Percentiles rank a stretch among this genome's conserved stretches.
These are phyloP conservation scores for Peromyscus melanophrys DNA, from an alignment of 2,797 vertebrate species.

Conservation along the genomic window DNA sequence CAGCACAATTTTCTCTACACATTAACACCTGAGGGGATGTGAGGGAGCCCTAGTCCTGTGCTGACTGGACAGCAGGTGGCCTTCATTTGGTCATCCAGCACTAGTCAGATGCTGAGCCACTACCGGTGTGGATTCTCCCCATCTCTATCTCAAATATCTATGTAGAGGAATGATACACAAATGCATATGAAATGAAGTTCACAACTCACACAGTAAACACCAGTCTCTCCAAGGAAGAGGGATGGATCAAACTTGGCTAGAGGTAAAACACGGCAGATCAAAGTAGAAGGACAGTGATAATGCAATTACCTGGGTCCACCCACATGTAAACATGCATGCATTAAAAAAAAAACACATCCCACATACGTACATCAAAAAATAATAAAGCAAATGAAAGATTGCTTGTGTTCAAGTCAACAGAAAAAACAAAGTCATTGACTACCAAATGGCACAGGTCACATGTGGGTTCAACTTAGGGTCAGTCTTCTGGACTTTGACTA, in stretches of 20 bases:
- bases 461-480: background rate
- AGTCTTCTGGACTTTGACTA: background rate
- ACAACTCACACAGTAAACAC: background rate
- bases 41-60: background rate
- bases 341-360: background rate
- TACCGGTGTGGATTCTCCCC: background rate
- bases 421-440: background rate
- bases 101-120: background rate
- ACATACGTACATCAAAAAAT: background rate
- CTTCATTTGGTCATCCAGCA: background rate
- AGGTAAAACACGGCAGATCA: background rate
- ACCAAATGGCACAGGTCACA: background rate
- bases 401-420: background rate
- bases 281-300: background rate
- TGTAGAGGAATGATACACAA: background rate
- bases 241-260: background rate
- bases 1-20: background rate
- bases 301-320: background rate
- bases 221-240: background rate
- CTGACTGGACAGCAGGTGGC: rapidly evolving
- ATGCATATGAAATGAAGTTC: background rate
- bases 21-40: background rate
- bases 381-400: background rate
- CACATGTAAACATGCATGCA: background rate
- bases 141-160: background rate